These are phyloP conservation scores for Dasyprocta punctata DNA, from an alignment of 2,113 vertebrate genomes.

Conservation along the genomic window DNA sequence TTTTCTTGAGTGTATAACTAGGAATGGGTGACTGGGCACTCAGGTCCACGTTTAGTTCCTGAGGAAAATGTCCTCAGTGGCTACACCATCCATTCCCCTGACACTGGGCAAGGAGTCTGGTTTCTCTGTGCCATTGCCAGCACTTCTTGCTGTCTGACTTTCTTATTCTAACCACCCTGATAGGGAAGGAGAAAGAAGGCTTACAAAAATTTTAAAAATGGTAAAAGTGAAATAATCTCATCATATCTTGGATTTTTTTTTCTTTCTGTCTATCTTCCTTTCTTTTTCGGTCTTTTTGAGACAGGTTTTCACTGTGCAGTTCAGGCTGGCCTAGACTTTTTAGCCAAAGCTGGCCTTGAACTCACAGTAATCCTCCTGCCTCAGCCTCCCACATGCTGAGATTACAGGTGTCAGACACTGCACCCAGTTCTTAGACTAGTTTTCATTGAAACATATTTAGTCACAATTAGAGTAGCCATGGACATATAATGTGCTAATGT, in stretches of 20 bases:
- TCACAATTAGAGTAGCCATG: not conserved
- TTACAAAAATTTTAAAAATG: not conserved
- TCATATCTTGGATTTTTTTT: not conserved
- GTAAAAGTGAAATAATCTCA: not conserved
- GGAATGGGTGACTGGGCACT: not conserved
- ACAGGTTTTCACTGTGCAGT: too few species aligned
- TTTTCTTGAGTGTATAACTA: not conserved
- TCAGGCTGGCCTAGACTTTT: too few species aligned
- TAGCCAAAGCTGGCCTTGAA: too few species aligned
- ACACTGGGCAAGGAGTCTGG: not conserved
- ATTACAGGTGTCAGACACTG: too few species aligned
- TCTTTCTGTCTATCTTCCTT: too few species aligned
- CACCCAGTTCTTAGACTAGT: not conserved
- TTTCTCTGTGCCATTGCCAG: too few species aligned
- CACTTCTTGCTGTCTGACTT: too few species aligned
- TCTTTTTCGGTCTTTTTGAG: too few species aligned
- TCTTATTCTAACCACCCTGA: not conserved
- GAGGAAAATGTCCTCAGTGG: not conserved
- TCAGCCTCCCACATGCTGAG: too few species aligned
- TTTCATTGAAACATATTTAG: not conserved
- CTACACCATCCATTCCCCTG: too few species aligned
- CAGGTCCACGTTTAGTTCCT: not conserved
- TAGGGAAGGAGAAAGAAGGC: not conserved
- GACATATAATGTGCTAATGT: not conserved
- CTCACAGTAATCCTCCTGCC: too few species aligned